phyloP scores from a whole-genome alignment of 2,888 invertebrate species.

The Pycnomerus fuliginosus region DNA sequence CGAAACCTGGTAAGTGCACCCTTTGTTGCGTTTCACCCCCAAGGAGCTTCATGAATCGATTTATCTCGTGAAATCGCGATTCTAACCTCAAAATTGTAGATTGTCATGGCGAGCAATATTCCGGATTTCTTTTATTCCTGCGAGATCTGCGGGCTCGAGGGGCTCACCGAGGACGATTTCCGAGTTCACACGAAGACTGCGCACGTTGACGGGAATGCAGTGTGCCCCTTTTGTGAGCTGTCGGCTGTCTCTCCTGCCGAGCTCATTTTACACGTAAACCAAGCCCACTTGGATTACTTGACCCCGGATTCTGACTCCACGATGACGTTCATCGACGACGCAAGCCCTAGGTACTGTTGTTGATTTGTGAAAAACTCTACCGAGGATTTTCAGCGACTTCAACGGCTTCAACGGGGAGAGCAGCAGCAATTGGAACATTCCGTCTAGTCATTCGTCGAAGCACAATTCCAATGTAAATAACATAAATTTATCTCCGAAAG shows the following conservation, averaged over 20 bases:
- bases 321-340: constrained; percentile 76
- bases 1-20: constrained; percentile 8
- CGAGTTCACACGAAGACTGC: constrained; percentile 74
- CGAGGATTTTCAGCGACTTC: constrained; percentile 38
- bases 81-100: no score
- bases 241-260: constrained; percentile 71
- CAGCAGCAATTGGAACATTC: constrained; percentile 37
- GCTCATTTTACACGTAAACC: constrained; percentile 76
- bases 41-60: no score
- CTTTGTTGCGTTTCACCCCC: no score
- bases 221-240: constrained; percentile 82
- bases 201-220: constrained; percentile 75
- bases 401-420: constrained; percentile 42
- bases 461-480: constrained; percentile 45
- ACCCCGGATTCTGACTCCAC: constrained; percentile 73
- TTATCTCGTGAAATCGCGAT: no score
- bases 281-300: constrained; percentile 79
- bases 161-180: constrained; percentile 76
- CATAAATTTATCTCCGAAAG: constrained; percentile 51
- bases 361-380: neutral
- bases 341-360: constrained; percentile 50
- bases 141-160: constrained; percentile 84
- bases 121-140: constrained; percentile 67
- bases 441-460: constrained; percentile 37
- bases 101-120: constrained; percentile 59